Percentiles rank a stretch among this genome's conserved stretches.
phyloP scores from a whole-genome alignment of 2,113 vertebrate genomes.

The Varanus salvator region DNA sequence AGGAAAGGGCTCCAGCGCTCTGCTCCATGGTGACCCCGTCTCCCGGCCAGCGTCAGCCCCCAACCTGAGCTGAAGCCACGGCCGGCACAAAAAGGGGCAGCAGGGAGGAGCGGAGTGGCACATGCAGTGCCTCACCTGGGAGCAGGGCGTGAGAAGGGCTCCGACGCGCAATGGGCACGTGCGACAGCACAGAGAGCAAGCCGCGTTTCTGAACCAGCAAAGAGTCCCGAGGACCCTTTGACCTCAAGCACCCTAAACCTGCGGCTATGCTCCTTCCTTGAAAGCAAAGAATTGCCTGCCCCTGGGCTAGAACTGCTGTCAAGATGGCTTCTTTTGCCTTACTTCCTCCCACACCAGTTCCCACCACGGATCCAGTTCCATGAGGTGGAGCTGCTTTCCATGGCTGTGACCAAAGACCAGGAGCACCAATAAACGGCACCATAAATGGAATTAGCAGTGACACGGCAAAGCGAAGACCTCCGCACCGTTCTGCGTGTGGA shows the following conservation, averaged over 20 bases:
- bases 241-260: background rate
- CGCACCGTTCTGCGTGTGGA: background rate
- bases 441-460: background rate
- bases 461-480: background rate
- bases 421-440: background rate
- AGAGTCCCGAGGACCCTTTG: background rate
- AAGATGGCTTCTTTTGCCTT: background rate
- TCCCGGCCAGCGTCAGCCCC: too few relatives aligned
- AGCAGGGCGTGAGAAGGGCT: too few relatives aligned
- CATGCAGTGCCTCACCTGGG: too few relatives aligned
- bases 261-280: background rate
- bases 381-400: background rate
- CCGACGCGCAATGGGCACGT: too few relatives aligned
- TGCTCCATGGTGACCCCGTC: background rate
- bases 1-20: fast-evolving
- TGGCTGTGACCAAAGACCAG: background rate
- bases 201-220: too few relatives aligned
- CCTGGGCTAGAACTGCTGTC: background rate
- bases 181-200: too few relatives aligned
- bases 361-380: background rate
- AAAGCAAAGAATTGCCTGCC: too few relatives aligned
- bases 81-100: too few relatives aligned
- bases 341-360: background rate
- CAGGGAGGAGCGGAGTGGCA: too few relatives aligned
- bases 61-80: background rate